Evolutionary conservation across 2,888 invertebrate genomes (phyloP), one percentile per base, ranked within the genome.

Genomic region (Hedya salicella): DNA sequence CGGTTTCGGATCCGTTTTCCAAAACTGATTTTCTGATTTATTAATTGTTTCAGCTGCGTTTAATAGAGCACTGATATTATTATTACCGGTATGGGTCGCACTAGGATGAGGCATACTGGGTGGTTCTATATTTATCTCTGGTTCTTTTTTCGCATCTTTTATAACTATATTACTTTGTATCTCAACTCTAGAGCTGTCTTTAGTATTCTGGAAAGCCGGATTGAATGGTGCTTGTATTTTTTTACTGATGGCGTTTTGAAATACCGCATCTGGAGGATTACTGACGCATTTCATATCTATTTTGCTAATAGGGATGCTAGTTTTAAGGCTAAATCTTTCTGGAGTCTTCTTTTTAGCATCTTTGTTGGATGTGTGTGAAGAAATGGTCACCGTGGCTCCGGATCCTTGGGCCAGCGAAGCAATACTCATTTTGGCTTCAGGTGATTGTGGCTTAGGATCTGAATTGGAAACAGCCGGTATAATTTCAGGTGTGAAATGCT

Each of bases 301-400:
- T 74, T 91, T 91, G 67, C 90, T 91, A 53, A 92, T 91, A 3
- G 92, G 92, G 71, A 92, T 92, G 73, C 91, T 92, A 0, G 92
- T 92, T 83, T 89, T 92, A 14, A 92, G 75, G 69, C 91, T 91
- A 56, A 87, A 91, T 54, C 88, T 77, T 78, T 91, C 91, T 11
- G 78, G 59, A 25, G 82, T 70, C 76, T 91, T 91, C 75, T 85
- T 85, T 78, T 85, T 88, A 1, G 73, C 67, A 9, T 89, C 89
- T 69, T 83, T 85, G 42, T 70, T 78, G 13, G 70, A 64, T 25
- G 69, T 62, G 63, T 78, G 79, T 13, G 79, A 68, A 21, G 83
- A 77, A 53, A 80, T 78, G 0, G 81, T 85, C 1, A 86, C 81
- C 2, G 85, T 84, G 0, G 86, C 82, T 21, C 85, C 85, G 1